Evolutionary conservation across 2,888 invertebrate genomes (phyloP).

Genomic region (Strigamia transsilvanica): DNA sequence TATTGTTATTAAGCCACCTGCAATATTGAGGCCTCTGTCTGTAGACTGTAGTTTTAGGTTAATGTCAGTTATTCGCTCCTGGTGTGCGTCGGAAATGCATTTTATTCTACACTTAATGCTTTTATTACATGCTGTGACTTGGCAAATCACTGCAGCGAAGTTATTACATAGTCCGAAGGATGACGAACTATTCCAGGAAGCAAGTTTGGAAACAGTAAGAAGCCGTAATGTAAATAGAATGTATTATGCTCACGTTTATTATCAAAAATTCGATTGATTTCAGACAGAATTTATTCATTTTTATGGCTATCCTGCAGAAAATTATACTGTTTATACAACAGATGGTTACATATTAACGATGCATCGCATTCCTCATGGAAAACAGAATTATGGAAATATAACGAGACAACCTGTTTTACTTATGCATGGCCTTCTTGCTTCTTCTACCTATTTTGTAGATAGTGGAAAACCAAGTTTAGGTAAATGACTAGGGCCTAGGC

Average conservation of each 20-base stretch:
- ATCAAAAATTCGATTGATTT: background rate
- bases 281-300: background rate
- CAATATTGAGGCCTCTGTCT: no score
- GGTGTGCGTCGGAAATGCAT: no score
- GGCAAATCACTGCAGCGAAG: no score
- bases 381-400: background rate
- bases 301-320: constrained; percentile 23
- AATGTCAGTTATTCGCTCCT: no score
- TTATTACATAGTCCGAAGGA: background rate
- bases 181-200: background rate
- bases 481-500: background rate
- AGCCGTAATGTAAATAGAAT: background rate
- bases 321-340: background rate
- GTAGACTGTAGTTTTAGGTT: no score
- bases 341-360: constrained; percentile 37
- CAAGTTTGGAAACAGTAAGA: background rate
- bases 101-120: no score
- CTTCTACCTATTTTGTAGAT: background rate
- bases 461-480: constrained; percentile 32
- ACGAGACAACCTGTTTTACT: background rate
- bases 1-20: no score
- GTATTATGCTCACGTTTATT: background rate
- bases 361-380: background rate
- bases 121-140: no score
- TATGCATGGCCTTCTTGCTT: background rate